Evolutionary conservation across 2,797 vertebrate genomes (phyloP).

Genomic region (Hephaestus fuliginosus): DNA sequence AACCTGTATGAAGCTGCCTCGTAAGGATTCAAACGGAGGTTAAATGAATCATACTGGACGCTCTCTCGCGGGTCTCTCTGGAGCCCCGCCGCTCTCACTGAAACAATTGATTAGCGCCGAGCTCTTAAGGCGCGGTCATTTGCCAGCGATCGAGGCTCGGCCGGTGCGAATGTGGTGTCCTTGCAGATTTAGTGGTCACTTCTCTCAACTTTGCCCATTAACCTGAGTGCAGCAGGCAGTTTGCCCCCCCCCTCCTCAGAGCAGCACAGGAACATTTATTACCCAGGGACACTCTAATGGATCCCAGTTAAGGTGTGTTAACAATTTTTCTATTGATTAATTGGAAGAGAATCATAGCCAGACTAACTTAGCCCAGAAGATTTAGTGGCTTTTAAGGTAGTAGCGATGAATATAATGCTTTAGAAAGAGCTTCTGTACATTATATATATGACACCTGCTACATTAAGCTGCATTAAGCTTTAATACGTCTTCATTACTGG

Average conservation of each 20-base stretch:
- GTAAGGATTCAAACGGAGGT: conserved; percentile 38
- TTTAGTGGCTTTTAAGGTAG: conserved; percentile 99
- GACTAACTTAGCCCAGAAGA: conserved; percentile 95
- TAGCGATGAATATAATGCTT: conserved; percentile 99
- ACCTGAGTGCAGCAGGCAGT: conserved; percentile 88
- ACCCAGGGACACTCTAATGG: conserved; percentile 95
- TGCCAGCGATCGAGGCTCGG: conserved; percentile 63
- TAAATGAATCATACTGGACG: conserved; percentile 63
- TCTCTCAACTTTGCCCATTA: conserved; percentile 89
- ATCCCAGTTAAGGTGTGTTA: conserved; percentile 98
- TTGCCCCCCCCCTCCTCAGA: conserved; percentile 70
- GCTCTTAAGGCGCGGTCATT: conserved; percentile 70
- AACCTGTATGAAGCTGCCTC: conserved; percentile 29
- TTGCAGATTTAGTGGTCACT: conserved; percentile 89
- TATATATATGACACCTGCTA: conserved; percentile 99
- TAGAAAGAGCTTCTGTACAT: conserved; percentile 99
- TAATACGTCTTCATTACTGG: conserved; percentile 99
- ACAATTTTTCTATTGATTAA: conserved; percentile 99
- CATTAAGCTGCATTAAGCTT: conserved; percentile 99
- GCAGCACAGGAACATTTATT: conserved; percentile 93
- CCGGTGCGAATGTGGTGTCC: conserved; percentile 82
- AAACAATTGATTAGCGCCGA: conserved; percentile 69
- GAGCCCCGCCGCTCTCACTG: conserved; percentile 35
- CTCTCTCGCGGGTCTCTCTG: conserved; percentile 37
- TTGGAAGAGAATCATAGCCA: conserved; percentile 91